Base-by-base conservation (phyloP, 2,888 invertebrate species). In the Macrophya annulata region DNA sequence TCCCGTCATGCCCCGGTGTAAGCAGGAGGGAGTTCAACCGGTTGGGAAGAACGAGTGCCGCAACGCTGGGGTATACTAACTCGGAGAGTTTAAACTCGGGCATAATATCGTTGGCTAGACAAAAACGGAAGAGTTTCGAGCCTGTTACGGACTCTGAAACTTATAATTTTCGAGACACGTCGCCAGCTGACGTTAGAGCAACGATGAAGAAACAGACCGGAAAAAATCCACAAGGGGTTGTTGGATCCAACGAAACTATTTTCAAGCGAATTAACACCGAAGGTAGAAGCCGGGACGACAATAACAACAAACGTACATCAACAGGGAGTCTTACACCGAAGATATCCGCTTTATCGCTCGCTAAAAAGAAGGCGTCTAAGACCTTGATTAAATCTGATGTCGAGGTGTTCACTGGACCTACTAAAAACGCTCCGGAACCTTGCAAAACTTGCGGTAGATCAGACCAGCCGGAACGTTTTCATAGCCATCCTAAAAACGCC, bases 391-490 rank as follows among this genome's bases (percentile, higher is more conserved):
- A 89, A 0, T 87, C 88, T 21, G 92, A 92, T 45, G 85, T 91
- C 21, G 90, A 92, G 74, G 88, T 92, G 5, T 91, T 92, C 77
- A 87, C 87, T 8, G 85, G 87, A 2, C 68, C 87, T 2, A 48
- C 87, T 1, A 90, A 86, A 51, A 86, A 83, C 25, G 91, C 93
- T 1, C 94, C 95, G 65, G 94, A 94, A 87, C 95, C 96, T 0
- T 97, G 97, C 91, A 95, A 94, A 84, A 95, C 95, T 84, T 97
- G 97, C 92, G 96, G 96, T 1, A 94, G 96, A 31, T 94, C 95
- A 1, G 96, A 96, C 91, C 95, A 95, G 86, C 96, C 96, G 0
- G 97, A 97, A 90, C 93, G 97, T 17, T 94, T 95, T 86, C 95
- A 95, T 90, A 95, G 95, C 89, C 95, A 95, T 89, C 95, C 95